A percentile compares a stretch with the other conserved stretches of the same genome.
These are phyloP conservation scores for Poecilia wingei DNA, from an alignment of 2,797 vertebrate species.

Conservation along the genomic window DNA sequence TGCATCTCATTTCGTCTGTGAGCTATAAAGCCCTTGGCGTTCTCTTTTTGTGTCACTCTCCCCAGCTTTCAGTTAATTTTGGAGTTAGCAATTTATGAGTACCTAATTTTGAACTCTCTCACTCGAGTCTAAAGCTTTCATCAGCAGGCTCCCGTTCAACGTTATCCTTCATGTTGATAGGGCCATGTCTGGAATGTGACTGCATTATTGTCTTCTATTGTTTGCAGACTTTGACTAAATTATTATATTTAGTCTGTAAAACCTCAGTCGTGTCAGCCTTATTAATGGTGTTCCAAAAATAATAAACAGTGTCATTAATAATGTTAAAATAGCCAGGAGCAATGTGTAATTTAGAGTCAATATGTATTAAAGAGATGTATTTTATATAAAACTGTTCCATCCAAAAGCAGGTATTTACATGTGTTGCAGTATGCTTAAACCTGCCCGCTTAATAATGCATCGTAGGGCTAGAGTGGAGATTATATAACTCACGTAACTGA, in stretches of 20 bases:
- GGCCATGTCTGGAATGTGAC: slow-evolving; percentile 21
- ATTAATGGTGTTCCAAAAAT: slow-evolving; percentile 6
- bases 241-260: slow-evolving; percentile 6
- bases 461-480: slow-evolving; percentile 40
- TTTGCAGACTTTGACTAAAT: slow-evolving; percentile 8
- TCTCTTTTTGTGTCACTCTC: slow-evolving; percentile 36
- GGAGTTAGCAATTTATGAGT: slow-evolving; percentile 45
- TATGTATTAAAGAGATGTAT: neutral
- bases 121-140: neutral
- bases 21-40: slow-evolving; percentile 48
- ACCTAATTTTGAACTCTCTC: slow-evolving; percentile 52
- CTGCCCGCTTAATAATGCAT: slow-evolving; percentile 55
- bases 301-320: neutral
- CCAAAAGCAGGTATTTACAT: slow-evolving; percentile 19
- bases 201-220: slow-evolving; percentile 16
- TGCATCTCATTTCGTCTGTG: slow-evolving; percentile 56
- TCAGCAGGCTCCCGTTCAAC: slow-evolving; percentile 29
- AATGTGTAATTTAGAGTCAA: slow-evolving; percentile 11
- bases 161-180: slow-evolving; percentile 44
- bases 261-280: slow-evolving; percentile 14
- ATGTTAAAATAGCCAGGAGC: neutral
- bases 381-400: slow-evolving; percentile 5
- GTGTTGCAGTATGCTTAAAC: slow-evolving; percentile 28
- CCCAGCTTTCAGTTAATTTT: slow-evolving; percentile 35
- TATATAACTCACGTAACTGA: slow-evolving; percentile 63